Evolutionary conservation across 2,888 invertebrate species (phyloP).

Genomic region (Yponomeuta cagnagella): DNA sequence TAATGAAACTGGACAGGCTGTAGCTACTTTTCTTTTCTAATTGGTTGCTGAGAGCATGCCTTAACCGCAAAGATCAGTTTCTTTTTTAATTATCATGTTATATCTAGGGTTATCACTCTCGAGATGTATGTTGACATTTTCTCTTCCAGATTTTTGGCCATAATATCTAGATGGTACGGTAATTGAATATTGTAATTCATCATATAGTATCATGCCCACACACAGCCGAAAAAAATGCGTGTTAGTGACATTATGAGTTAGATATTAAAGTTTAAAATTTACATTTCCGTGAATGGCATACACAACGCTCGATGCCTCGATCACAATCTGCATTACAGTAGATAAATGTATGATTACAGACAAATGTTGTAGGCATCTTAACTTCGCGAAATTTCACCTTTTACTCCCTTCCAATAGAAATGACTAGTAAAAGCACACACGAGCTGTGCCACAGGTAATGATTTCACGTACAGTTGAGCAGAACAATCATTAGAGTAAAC

Average conservation of each 20-base stretch:
- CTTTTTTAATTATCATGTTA: not conserved
- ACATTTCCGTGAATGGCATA: no score
- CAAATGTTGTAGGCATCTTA: no score
- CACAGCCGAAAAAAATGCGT: no score
- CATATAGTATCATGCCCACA: no score
- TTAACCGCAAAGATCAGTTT: not conserved
- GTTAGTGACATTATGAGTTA: no score
- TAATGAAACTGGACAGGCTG: not conserved
- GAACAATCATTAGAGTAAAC: not conserved
- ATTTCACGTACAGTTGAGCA: not conserved
- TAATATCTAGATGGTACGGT: not conserved
- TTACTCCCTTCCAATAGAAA: not conserved
- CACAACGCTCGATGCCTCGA: no score
- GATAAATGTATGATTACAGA: no score
- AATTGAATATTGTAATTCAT: no score
- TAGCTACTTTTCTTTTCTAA: conserved; percentile 30
- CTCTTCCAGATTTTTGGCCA: not conserved
- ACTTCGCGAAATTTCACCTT: not conserved
- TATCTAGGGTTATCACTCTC: not conserved
- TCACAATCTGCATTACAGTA: no score
- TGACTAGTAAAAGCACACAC: not conserved
- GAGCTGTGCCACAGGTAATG: not conserved
- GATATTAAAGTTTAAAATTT: no score
- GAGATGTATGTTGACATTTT: not conserved
- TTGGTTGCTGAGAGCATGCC: conserved; percentile 9